Base-by-base conservation (phyloP, 1,140 invertebrate species). In the Geopemphigus sp. region DNA sequence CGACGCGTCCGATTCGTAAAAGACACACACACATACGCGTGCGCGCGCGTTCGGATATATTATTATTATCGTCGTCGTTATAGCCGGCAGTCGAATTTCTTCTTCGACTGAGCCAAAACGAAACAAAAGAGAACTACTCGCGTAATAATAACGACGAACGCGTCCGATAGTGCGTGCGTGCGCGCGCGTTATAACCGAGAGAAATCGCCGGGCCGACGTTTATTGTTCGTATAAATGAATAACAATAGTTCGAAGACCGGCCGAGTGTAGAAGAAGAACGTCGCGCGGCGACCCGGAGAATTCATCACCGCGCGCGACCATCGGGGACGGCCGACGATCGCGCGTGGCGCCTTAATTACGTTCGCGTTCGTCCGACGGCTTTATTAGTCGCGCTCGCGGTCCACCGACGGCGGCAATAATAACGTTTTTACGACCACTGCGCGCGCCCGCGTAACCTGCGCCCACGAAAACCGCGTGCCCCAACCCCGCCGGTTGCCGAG, bases 91-190 rank as follows among this genome's bases (percentile, higher is more conserved):
- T 61, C 22, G 73, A 47, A 78, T 78, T 76, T 76, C n/a, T n/a
- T n/a, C n/a, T n/a, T n/a, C 73, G 5, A 59, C 54, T 47, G 12
- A 17, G 73, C 73, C 54, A 47, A 47, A 59, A n/a, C n/a, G 73
- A 76, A 76, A 76, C 73, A 76, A 76, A 76, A 76, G 73, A 22
- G 47, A 61, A 76, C 54, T 29, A n/a, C n/a, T n/a, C n/a, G n/a
- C n/a, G 32, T 39, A 39, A 39, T 39, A 39, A 39, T 39, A 39
- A 39, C 32, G 32, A 39, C 32, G 32, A 39, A 39, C 8, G 8
- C 32, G 8, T 8, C 32, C n/a, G n/a, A n/a, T n/a, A n/a, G n/a
- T n/a, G 32, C 8, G 32, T 39, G 32, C 32, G 32, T 39, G n/a
- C n/a, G n/a, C n/a, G n/a, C n/a, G n/a, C 17, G 59, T 26, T 70